phyloP scores from a whole-genome alignment of 2,888 invertebrate genomes.

The Carpatolechia fugitivella region DNA sequence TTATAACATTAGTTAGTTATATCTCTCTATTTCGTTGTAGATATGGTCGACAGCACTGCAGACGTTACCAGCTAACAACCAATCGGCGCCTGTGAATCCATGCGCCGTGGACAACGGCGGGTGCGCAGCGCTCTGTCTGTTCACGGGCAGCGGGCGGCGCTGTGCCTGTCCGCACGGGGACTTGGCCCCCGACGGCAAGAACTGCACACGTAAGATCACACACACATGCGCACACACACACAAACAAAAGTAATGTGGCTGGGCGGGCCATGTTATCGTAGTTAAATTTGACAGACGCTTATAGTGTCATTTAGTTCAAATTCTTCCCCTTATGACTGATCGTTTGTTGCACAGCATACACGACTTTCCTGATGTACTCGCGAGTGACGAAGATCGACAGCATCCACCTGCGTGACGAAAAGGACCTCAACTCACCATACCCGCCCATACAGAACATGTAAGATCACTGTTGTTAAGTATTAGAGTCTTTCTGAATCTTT shows the following conservation, averaged over 20 bases:
- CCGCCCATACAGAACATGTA: conserved; percentile 83
- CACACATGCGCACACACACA: too few species aligned
- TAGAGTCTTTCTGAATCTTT: too few species aligned
- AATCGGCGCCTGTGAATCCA: conserved; percentile 73
- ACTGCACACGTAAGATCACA: conserved; percentile 76
- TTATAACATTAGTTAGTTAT: neutral
- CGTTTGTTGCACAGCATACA: conserved; percentile 81
- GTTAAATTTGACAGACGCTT: too few species aligned
- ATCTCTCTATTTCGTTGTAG: conserved; percentile 19
- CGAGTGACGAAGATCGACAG: conserved; percentile 89
- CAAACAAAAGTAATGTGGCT: too few species aligned
- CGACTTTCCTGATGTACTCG: conserved; percentile 91
- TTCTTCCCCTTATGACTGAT: too few species aligned
- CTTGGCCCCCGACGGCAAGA: conserved; percentile 81
- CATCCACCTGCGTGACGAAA: conserved; percentile 85
- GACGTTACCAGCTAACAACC: conserved; percentile 47
- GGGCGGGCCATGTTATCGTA: too few species aligned
- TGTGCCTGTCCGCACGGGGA: conserved; percentile 93
- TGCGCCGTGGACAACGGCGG: conserved; percentile 76
- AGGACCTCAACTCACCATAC: conserved; percentile 87
- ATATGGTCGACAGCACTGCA: conserved; percentile 40
- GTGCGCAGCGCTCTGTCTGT: conserved; percentile 90
- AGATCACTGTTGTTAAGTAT: conserved; percentile 23
- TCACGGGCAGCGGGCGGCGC: conserved; percentile 81
- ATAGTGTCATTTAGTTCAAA: too few species aligned